A percentile compares a stretch with the other conserved stretches of the same genome.
phyloP scores from a whole-genome alignment of 2,113 vertebrate species.

The Psilopsiagon aurifrons region DNA sequence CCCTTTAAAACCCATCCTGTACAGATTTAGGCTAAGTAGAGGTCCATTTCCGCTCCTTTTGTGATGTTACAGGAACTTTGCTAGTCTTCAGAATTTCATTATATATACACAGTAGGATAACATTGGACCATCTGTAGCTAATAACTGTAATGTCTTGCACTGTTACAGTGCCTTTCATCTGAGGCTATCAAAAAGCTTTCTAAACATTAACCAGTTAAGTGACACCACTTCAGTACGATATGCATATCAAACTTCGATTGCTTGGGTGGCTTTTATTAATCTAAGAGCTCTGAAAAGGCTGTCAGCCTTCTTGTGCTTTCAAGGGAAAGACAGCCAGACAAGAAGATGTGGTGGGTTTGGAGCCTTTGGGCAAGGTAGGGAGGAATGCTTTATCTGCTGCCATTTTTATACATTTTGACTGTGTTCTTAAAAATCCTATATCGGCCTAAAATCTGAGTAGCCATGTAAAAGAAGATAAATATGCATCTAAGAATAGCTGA shows the following conservation, averaged over 20 bases:
- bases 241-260: background rate
- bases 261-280: background rate
- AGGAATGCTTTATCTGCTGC: background rate
- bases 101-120: background rate
- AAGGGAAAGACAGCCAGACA: background rate
- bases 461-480: background rate
- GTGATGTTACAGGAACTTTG: background rate
- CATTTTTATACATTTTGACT: background rate
- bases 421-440: background rate
- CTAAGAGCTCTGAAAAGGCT: background rate
- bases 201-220: constrained; percentile 17
- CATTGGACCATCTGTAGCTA: background rate
- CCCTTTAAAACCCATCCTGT: background rate
- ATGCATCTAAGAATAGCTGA: background rate
- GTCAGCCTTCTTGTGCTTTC: background rate
- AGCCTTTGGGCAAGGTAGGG: background rate
- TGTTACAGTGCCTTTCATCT: background rate
- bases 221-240: background rate
- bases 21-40: background rate
- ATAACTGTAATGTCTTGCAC: background rate
- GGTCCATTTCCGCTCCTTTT: background rate
- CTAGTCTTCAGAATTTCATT: background rate
- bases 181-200: constrained; percentile 21
- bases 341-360: background rate
- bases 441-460: background rate